Base-by-base conservation (phyloP, 2,797 vertebrate species). In the Pantherophis alleghaniensis region DNA sequence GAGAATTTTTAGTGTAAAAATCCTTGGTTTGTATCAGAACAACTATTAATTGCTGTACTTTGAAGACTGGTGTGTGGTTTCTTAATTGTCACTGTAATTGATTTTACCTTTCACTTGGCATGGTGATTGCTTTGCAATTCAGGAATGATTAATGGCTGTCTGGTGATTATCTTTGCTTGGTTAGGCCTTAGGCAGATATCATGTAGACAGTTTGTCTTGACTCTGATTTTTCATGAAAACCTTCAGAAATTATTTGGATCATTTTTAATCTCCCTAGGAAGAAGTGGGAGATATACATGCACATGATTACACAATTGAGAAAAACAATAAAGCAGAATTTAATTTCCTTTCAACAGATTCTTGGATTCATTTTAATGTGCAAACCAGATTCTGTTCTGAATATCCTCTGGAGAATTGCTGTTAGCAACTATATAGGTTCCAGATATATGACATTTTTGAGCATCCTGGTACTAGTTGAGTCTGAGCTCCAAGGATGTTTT, bases 81-180 rank as follows among this genome's bases (percentile, higher is more conserved):
- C 93, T 95, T 96, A 97, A 97, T 96, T 96, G 96, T 96, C 94
- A 95, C 53, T 94, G 86, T 96, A 96, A 97, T 96, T 97, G 96
- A 97, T 97, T 97, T 97, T 97, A 96, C 91, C 94, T 97, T 96
- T 96, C 95, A 96, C 95, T 96, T 96, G 94, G 92, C 93, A 93
- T 79, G 57, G 88, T 92, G 94, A 95, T 95, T 96, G 89, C 94
- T 96, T 95, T 97, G 92, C 93, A 97, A 96, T 96, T 96, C 96
- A 93, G 92, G 95, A 94, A 92, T 97, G 96, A 97, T 97, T 96
- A 97, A 97, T 97, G 94, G 20, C 79, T 95, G 79, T 96, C 94
- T 90, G 94, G 87, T 94, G 87, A 91, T 96, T 97, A 94, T 95
- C 13, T 20, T 91, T 97, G 90, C 86, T 94, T 92, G 89, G 60